Percentiles rank a stretch among this genome's conserved stretches.
Evolutionary conservation across 2,113 vertebrate species (phyloP).

Genomic region (Chloropsis hardwickii): DNA sequence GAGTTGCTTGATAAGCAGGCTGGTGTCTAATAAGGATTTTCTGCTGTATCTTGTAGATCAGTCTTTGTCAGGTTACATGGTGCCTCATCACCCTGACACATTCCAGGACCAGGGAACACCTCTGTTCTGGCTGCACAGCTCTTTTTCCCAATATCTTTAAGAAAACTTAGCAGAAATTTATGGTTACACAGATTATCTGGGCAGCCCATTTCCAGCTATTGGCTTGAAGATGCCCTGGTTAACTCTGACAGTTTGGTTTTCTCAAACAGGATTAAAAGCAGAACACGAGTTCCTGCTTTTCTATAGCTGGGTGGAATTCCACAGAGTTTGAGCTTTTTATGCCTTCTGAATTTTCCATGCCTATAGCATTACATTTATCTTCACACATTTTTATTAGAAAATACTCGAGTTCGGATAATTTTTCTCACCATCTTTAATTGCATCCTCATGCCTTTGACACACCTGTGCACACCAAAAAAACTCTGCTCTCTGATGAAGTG

Average conservation of each 20-base stretch:
- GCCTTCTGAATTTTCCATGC: background rate
- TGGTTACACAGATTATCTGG: background rate
- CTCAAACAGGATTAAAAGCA: background rate
- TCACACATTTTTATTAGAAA: background rate
- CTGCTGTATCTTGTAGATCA: background rate
- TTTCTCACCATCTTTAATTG: background rate
- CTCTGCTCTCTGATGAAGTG: background rate
- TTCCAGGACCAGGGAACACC: background rate
- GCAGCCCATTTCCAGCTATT: background rate
- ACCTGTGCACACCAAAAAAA: background rate
- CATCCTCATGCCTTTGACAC: background rate
- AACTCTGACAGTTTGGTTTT: background rate
- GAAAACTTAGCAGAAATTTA: background rate
- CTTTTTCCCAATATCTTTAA: background rate
- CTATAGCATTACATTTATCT: background rate
- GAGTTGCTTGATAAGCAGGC: background rate
- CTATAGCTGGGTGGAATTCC: background rate
- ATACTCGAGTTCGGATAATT: background rate
- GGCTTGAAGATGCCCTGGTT: background rate
- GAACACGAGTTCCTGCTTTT: background rate
- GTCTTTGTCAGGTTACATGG: background rate
- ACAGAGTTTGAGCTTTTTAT: background rate
- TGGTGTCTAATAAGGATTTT: conserved; percentile 9
- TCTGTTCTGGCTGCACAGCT: background rate
- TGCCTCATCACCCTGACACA: background rate